Percentiles rank a stretch among this genome's conserved stretches.
phyloP scores from a whole-genome alignment of 2,888 invertebrate genomes.

The Drosophila sordidapex region DNA sequence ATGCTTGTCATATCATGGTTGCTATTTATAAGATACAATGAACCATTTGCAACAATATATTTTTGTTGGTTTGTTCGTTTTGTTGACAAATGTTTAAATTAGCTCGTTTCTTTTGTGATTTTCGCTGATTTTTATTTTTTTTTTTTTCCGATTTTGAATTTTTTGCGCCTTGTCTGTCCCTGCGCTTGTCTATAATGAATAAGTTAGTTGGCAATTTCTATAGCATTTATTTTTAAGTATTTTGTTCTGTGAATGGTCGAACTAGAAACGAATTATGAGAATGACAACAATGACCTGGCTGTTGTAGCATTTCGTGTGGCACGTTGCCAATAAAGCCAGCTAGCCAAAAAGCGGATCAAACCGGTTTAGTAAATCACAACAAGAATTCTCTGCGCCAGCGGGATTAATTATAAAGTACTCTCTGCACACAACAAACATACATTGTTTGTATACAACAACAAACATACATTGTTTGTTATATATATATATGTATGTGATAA shows the following conservation, averaged over 20 bases:
- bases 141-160: neutral
- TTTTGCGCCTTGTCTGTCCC: neutral
- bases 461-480: no score
- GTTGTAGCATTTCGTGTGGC: slow-evolving; percentile 60
- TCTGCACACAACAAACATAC: neutral
- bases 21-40: neutral
- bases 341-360: slow-evolving; percentile 45
- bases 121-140: neutral
- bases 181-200: slow-evolving; percentile 32
- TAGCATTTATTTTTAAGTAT: slow-evolving; percentile 27
- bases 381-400: neutral
- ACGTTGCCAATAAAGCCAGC: slow-evolving; percentile 41
- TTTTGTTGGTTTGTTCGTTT: neutral
- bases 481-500: neutral
- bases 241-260: slow-evolving; percentile 26
- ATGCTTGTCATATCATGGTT: neutral
- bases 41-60: neutral
- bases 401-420: neutral
- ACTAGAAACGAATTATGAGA: slow-evolving; percentile 37
- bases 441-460: no score
- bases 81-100: neutral
- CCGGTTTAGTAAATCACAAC: slow-evolving; percentile 49
- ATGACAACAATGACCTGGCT: slow-evolving; percentile 69
- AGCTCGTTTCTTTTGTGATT: neutral
- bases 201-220: slow-evolving; percentile 15